These are phyloP conservation scores for Panzeria rudis DNA, from an alignment of 2,888 invertebrate genomes.

Conservation along the genomic window DNA sequence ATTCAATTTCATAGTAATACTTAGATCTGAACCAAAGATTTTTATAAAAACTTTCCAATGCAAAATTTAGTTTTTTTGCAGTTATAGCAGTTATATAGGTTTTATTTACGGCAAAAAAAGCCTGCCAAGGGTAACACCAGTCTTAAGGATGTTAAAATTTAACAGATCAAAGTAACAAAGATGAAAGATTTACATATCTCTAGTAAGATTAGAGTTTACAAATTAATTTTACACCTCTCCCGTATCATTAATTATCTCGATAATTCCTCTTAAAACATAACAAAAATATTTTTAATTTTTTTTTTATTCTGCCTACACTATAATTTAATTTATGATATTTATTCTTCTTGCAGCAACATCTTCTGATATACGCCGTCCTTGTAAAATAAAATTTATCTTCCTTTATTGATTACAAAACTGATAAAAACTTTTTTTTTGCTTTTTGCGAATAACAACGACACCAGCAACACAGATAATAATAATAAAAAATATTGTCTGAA, in stretches of 20 bases:
- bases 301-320: constrained; percentile 47
- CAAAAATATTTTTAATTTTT: constrained; percentile 39
- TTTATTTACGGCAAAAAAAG: no score
- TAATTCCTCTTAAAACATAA: background rate
- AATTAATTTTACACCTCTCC: background rate
- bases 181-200: no score
- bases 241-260: background rate
- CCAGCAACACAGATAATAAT: constrained; percentile 6
- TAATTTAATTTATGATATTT: constrained; percentile 27
- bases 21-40: no score
- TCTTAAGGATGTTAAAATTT: no score
- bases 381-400: constrained; percentile 63
- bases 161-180: no score
- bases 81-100: no score
- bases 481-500: constrained; percentile 12
- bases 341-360: background rate
- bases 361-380: constrained; percentile 52
- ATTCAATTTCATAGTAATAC: no score
- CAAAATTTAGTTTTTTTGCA: no score
- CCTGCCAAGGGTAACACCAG: no score
- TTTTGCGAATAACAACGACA: constrained; percentile 10
- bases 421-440: constrained; percentile 33
- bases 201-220: background rate
- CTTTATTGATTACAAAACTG: constrained; percentile 65
- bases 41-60: no score